Evolutionary conservation across 1,140 invertebrate species (phyloP), one percentile per base, ranked within the genome.

Genomic region (Papilio glaucus): DNA sequence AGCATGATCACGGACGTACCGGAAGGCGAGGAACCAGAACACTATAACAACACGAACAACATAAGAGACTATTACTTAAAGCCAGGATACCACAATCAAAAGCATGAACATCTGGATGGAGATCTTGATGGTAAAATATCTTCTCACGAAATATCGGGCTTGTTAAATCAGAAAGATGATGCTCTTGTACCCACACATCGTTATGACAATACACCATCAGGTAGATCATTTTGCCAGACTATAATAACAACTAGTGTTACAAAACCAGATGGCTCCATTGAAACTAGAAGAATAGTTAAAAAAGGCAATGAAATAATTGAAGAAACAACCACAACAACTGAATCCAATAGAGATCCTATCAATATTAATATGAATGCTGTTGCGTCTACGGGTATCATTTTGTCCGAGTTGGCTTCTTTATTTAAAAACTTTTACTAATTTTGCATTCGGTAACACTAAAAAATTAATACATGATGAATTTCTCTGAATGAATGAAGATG

Each of bases 41-140:
- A 83, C 26, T 85, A 77, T 68, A 80, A 85, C 33, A 84, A 77
- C 60, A 26, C 65, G 18, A 84, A 81, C 33, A 84, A 76, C 53
- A 84, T 92, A 8, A 80, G 90, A 75, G 85, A 90, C 65, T 92
- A 88, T 69, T 92, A 92, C 61, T 77, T 92, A 41, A 90, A 91
- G 73, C 89, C 90, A 21, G 90, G 90, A 13, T 91, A 86, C 69
- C 86, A 90, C 29, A 82, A 77, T 53, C 72, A 77, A 0, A 82
- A 72, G 45, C 70, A 77, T 24, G 79, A 85, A 29, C 71, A 80
- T 6, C 79, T 71, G 0, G 81, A 84, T 72, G 77, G 83, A 0
- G 89, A 92, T 73, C 80, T 92, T 60, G 90, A 92, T 75, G 90
- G 90, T 15, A 87, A 91, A 77, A 84, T 92, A 63, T 87, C 87